These are phyloP conservation scores for Galaxea fascicularis DNA, from an alignment of 92 coral and sea anemone genomes.

Conservation along the genomic window DNA sequence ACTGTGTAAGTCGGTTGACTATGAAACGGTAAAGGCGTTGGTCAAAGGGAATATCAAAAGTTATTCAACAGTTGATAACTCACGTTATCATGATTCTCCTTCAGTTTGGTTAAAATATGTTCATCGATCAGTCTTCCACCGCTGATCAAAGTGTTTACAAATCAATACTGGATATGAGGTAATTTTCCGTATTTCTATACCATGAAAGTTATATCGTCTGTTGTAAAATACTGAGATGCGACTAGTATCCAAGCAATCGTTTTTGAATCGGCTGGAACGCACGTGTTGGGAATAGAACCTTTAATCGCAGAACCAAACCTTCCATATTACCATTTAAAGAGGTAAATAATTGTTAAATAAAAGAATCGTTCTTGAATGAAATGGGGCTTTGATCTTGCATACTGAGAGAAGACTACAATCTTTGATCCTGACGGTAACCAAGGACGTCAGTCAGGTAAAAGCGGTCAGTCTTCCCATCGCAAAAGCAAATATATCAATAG, in stretches of 20 bases:
- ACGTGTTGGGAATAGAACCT: slow-evolving; percentile 39
- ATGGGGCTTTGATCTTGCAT: neutral
- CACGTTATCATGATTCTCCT: neutral
- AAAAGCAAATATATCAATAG: slow-evolving; percentile 66
- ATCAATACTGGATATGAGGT: slow-evolving; percentile 50
- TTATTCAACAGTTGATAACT: neutral
- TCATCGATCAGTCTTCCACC: slow-evolving; percentile 29
- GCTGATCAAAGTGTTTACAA: slow-evolving; percentile 42
- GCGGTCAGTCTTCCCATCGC: slow-evolving; percentile 18
- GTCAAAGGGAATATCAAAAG: too few species aligned
- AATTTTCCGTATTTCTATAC: slow-evolving; percentile 54
- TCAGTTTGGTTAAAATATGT: neutral
- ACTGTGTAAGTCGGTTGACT: neutral
- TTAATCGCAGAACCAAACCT: slow-evolving; percentile 40
- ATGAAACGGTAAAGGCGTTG: neutral
- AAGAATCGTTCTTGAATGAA: neutral
- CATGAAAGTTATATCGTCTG: slow-evolving; percentile 33
- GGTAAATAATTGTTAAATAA: neutral
- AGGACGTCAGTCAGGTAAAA: neutral
- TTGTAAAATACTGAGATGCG: slow-evolving; percentile 37
- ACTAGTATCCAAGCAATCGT: slow-evolving; percentile 71
- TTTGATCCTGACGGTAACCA: neutral
- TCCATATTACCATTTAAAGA: neutral
- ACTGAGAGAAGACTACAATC: neutral
- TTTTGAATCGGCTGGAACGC: slow-evolving; percentile 69